These are phyloP conservation scores for Lomographa bimaculata DNA, from an alignment of 2,888 invertebrate species.

Conservation along the genomic window DNA sequence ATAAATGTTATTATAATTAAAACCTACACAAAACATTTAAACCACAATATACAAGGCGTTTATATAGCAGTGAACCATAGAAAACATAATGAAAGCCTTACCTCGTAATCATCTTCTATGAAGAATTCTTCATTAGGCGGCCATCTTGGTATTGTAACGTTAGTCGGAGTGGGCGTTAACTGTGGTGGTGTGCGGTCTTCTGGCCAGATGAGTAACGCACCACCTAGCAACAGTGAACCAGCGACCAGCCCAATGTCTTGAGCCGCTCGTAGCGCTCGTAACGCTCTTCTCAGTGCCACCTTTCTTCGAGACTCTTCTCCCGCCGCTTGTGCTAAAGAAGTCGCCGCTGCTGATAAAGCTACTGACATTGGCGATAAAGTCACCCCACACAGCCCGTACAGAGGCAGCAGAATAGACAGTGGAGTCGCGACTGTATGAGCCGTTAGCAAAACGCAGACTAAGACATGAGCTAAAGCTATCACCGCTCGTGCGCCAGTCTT, in stretches of 20 bases:
- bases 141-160: slow-evolving; percentile 65
- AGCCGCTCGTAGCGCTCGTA: slow-evolving; percentile 70
- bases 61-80: too few relatives aligned
- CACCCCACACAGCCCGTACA: slow-evolving; percentile 80
- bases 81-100: too few relatives aligned
- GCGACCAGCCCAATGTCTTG: slow-evolving; percentile 73
- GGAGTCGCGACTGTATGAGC: slow-evolving; percentile 80
- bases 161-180: slow-evolving; percentile 63
- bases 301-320: slow-evolving; percentile 70
- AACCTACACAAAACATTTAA: too few relatives aligned
- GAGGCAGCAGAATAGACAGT: slow-evolving; percentile 57
- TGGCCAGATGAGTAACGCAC: slow-evolving; percentile 77
- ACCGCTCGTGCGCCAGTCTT: slow-evolving; percentile 66
- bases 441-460: slow-evolving; percentile 83
- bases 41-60: too few relatives aligned
- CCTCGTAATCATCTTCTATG: slow-evolving; percentile 83
- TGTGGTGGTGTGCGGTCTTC: slow-evolving; percentile 69
- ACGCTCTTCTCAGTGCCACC: slow-evolving; percentile 64
- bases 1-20: too few relatives aligned
- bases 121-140: slow-evolving; percentile 77
- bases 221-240: slow-evolving; percentile 68
- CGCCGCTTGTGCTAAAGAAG: slow-evolving; percentile 81
- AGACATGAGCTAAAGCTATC: slow-evolving; percentile 76
- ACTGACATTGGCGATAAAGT: slow-evolving; percentile 83
- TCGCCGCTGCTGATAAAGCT: slow-evolving; percentile 82